Percentiles rank a stretch among this genome's conserved stretches.
phyloP scores from a whole-genome alignment of 2,797 vertebrate genomes.

The Sebastes oblongus region DNA sequence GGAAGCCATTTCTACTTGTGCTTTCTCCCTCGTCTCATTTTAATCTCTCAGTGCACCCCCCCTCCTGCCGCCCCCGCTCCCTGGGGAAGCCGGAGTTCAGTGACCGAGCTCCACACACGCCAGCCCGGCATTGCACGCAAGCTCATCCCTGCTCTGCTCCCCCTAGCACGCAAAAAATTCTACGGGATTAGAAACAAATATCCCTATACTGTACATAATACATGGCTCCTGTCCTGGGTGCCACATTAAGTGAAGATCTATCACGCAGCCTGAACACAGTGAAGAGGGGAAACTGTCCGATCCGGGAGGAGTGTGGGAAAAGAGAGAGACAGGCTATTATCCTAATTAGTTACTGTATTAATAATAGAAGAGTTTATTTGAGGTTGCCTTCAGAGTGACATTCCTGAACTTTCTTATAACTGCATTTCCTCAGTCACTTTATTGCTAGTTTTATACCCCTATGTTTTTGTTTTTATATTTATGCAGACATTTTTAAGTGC shows the following conservation, averaged over 20 bases:
- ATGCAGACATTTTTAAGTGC: not conserved
- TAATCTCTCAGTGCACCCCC: constrained; percentile 76
- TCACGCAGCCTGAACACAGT: constrained; percentile 51
- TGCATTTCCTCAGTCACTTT: not conserved
- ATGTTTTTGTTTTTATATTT: not conserved
- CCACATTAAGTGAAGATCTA: constrained; percentile 52
- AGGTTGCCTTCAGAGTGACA: not conserved
- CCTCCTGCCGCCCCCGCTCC: constrained; percentile 56
- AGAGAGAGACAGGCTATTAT: constrained; percentile 2
- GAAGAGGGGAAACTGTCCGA: constrained; percentile 2
- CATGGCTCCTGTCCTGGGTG: constrained; percentile 59
- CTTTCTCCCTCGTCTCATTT: constrained; percentile 80
- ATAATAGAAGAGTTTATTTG: constrained; percentile 7
- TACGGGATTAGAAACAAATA: constrained; percentile 68
- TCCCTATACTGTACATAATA: constrained; percentile 66
- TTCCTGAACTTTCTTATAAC: not conserved
- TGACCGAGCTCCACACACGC: constrained; percentile 77
- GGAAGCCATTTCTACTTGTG: constrained; percentile 84
- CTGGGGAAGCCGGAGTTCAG: constrained; percentile 79
- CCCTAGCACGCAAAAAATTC: constrained; percentile 65
- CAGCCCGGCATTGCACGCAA: constrained; percentile 81
- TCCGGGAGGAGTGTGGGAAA: constrained; percentile 1
- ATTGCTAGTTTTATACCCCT: not conserved
- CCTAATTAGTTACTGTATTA: constrained; percentile 15
- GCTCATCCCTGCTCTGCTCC: constrained; percentile 72